Percentiles rank a stretch among this genome's conserved stretches.
phyloP scores from a whole-genome alignment of 2,888 invertebrate species.

The Apodemia zela region DNA sequence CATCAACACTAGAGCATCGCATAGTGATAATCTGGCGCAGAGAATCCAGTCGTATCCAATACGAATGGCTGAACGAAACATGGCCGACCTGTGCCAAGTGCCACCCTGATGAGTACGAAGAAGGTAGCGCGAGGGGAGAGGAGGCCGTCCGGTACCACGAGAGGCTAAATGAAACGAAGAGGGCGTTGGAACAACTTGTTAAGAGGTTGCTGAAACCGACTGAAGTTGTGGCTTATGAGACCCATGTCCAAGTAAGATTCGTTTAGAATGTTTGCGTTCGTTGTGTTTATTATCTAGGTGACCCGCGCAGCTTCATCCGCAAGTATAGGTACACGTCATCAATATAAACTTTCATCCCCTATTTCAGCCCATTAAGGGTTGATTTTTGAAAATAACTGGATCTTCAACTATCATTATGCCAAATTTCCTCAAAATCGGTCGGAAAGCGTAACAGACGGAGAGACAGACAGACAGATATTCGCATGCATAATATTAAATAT shows the following conservation, averaged over 20 bases:
- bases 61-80: slow-evolving; percentile 91
- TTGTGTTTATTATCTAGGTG: too few species aligned
- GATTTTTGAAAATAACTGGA: too few species aligned
- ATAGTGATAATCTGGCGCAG: slow-evolving; percentile 95
- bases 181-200: slow-evolving; percentile 86
- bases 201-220: slow-evolving; percentile 85
- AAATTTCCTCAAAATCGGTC: too few species aligned
- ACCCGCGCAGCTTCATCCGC: too few species aligned
- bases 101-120: slow-evolving; percentile 38
- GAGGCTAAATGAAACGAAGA: slow-evolving; percentile 85
- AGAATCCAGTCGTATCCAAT: slow-evolving; percentile 91
- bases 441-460: too few species aligned
- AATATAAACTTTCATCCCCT: too few species aligned
- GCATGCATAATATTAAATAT: too few species aligned
- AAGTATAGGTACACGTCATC: too few species aligned
- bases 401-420: too few species aligned
- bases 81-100: slow-evolving; percentile 82
- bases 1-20: slow-evolving; percentile 82
- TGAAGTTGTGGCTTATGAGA: slow-evolving; percentile 88
- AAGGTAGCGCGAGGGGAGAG: slow-evolving; percentile 49
- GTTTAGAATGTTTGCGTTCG: too few species aligned
- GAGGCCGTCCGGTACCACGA: slow-evolving; percentile 57
- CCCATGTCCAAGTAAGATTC: slow-evolving; percentile 84
- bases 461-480: too few species aligned
- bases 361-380: too few species aligned